Conservation (phyloP, 2,797 vertebrate species). For the Etheostoma perlongum region DNA sequence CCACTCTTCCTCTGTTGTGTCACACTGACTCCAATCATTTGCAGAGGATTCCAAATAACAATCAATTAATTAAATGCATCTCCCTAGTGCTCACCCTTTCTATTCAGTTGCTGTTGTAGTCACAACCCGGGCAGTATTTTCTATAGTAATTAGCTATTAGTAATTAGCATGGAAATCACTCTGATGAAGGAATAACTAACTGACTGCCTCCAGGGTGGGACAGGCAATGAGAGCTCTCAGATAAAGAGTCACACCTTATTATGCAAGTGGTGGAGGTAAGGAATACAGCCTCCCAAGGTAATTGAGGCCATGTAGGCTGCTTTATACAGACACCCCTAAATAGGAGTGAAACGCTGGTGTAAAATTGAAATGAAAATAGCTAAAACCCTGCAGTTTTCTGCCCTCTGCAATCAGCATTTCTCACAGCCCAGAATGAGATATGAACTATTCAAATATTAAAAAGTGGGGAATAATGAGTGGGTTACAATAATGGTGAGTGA, state of each 20-base stretch:
- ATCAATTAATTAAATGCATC: slow-evolving; percentile 72
- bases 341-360: slow-evolving; percentile 32
- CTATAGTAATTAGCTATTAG: slow-evolving; percentile 72
- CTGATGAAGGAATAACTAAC: slow-evolving; percentile 73
- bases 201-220: slow-evolving; percentile 71
- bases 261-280: slow-evolving; percentile 64
- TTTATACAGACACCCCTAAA: slow-evolving; percentile 51
- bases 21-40: slow-evolving; percentile 54
- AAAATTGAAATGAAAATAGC: slow-evolving; percentile 57
- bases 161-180: slow-evolving; percentile 75
- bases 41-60: slow-evolving; percentile 54
- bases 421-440: slow-evolving; percentile 34
- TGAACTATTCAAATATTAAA: slow-evolving; percentile 29
- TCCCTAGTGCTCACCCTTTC: slow-evolving; percentile 59
- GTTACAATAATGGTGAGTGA: not conserved
- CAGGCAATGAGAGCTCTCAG: slow-evolving; percentile 62
- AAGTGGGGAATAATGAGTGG: slow-evolving; percentile 14
- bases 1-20: slow-evolving; percentile 37
- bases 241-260: slow-evolving; percentile 72
- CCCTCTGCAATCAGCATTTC: slow-evolving; percentile 40
- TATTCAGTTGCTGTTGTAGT: slow-evolving; percentile 61
- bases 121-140: slow-evolving; percentile 71
- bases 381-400: slow-evolving; percentile 23
- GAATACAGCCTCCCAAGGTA: slow-evolving; percentile 63
- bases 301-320: slow-evolving; percentile 63